Evolutionary conservation across 2,888 invertebrate genomes (phyloP).

Genomic region (Branchipolynoe longqiensis): DNA sequence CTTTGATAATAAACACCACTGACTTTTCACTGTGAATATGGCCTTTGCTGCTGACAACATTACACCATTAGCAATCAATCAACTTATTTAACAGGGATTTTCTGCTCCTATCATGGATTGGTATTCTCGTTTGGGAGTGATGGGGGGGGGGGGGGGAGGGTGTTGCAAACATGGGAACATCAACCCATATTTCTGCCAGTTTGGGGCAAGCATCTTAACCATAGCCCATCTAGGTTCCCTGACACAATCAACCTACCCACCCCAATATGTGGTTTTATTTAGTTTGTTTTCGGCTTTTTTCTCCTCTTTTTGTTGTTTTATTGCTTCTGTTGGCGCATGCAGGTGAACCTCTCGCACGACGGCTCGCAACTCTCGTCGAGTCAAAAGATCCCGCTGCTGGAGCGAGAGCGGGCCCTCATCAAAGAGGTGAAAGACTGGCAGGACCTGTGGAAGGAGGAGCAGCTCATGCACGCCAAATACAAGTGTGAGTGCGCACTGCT

Average conservation of each 20-base stretch:
- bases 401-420: conserved; percentile 64
- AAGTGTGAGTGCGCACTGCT: conserved; percentile 68
- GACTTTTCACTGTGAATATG: too few relatives aligned
- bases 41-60: too few relatives aligned
- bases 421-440: conserved; percentile 71
- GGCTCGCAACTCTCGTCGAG: conserved; percentile 52
- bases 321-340: neutral
- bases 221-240: too few relatives aligned
- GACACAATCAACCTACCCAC: neutral
- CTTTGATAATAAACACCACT: too few relatives aligned
- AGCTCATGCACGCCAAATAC: conserved; percentile 67
- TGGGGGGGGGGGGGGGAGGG: too few relatives aligned
- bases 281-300: neutral
- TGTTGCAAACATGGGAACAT: too few relatives aligned
- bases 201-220: too few relatives aligned
- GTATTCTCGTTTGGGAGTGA: too few relatives aligned
- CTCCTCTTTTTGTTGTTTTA: neutral
- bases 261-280: neutral
- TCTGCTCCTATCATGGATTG: too few relatives aligned
- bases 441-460: conserved; percentile 71
- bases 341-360: conserved; percentile 57
- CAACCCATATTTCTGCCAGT: too few relatives aligned
- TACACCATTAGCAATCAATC: too few relatives aligned
- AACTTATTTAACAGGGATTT: too few relatives aligned
- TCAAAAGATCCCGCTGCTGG: conserved; percentile 58